phyloP scores from a whole-genome alignment of 2,797 vertebrate genomes.

The Sorex maritimensis region DNA sequence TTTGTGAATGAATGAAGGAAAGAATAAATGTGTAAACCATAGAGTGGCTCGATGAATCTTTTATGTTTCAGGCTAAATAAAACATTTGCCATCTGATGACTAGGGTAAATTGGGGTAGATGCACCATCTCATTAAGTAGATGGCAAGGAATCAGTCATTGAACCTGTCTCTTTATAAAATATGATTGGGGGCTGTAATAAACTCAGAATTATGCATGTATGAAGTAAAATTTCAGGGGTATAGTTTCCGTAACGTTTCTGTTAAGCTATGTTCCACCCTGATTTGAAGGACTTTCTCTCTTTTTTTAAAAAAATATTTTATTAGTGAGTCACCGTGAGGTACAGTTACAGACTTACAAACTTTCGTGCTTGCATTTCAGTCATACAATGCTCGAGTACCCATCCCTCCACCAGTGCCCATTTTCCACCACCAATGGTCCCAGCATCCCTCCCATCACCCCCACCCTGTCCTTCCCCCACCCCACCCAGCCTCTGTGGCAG shows the following conservation, averaged over 20 bases:
- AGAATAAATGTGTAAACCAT: neutral
- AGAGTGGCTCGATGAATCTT: constrained; percentile 72
- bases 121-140: constrained; percentile 67
- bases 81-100: constrained; percentile 85
- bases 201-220: neutral
- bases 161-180: constrained; percentile 69
- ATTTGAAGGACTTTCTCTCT: neutral
- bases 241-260: neutral
- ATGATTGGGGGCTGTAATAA: constrained; percentile 26
- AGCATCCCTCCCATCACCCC: too few species aligned
- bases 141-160: constrained; percentile 63
- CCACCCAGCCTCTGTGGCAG: too few species aligned
- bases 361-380: too few species aligned
- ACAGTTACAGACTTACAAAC: too few species aligned
- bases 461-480: too few species aligned
- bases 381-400: too few species aligned
- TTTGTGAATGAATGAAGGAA: constrained; percentile 70
- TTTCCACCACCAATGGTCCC: too few species aligned
- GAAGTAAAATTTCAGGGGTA: constrained; percentile 22
- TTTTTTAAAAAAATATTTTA: too few species aligned
- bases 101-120: constrained; percentile 61
- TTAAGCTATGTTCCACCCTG: neutral
- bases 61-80: constrained; percentile 81
- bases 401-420: too few species aligned
- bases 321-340: too few species aligned